Base-by-base conservation (phyloP, 1,140 invertebrate species). In the Tenebrio molitor region DNA sequence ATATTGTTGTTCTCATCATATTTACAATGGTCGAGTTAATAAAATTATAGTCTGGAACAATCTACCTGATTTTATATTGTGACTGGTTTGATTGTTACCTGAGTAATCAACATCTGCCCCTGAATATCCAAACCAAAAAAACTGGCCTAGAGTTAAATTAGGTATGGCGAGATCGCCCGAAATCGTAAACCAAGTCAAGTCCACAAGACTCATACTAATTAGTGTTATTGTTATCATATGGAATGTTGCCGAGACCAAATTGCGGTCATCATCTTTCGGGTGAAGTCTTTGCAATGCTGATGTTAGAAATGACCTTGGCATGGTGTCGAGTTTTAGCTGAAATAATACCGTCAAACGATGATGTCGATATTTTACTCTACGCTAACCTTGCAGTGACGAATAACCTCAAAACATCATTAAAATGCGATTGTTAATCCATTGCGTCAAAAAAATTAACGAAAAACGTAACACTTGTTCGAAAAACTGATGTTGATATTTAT, bases 71-170 rank as follows among this genome's bases (percentile, higher is more conserved):
- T 39, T 19, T 3, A 69, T n/a, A 17, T 14, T 41, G 2, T 33
- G 66, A 25, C 10, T 33, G 15, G 23, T 29, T 50, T 8, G 19
- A 10, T 3, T 66, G 10, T 69, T 73, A 82, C 80, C 79, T 39
- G 62, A 39, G 73, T 78, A 72, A 68, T 78, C 65, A 12, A 73
- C 46, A 63, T 68, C 72, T 46, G 75, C 64, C 46, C 71, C 41
- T 15, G 76, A 34, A 63, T 80, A 81, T 5, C 82, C 80, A 77
- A 82, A 83, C 78, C 80, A 81, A 65, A 83, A 83, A 70, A 83
- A 83, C 66, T 81, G 72, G 17, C 77, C 76, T n/a, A 83, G 23
- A 17, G 81, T 77, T 17, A 83, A 65, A 69, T 82, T 77, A 15
- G 78, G 80, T 21, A 79, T 71, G 72, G 80, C 81, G 17, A 77